Percentiles rank a stretch among this genome's conserved stretches.
Conservation (phyloP, 37 sponge, comb jelly and placozoan species). For the Mnemiopsis leidyi region DNA sequence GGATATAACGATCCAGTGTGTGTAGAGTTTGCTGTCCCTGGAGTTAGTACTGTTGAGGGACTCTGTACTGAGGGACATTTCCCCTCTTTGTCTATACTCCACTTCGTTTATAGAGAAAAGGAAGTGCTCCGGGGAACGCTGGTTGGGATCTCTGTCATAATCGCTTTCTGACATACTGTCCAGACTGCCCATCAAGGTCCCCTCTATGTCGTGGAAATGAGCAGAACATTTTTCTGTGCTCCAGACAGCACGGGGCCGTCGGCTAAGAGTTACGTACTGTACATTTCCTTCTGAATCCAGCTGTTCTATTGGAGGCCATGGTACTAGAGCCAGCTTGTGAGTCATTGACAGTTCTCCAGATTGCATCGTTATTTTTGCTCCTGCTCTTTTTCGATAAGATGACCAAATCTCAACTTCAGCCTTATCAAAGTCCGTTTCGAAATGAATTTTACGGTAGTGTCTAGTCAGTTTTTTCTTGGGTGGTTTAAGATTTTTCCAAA, state of each 20-base stretch:
- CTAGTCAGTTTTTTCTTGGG: slow-evolving; percentile 19
- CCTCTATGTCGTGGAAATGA: slow-evolving; percentile 6
- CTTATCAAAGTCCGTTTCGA: neutral
- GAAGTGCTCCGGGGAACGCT: slow-evolving; percentile 11
- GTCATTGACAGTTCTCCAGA: slow-evolving; percentile 3
- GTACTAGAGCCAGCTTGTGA: slow-evolving; percentile 2
- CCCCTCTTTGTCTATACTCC: slow-evolving; percentile 48
- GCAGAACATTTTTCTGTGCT: slow-evolving; percentile 38
- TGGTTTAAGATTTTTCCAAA: slow-evolving; percentile 34
- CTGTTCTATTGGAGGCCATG: slow-evolving; percentile 8
- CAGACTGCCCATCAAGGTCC: neutral
- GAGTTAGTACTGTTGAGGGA: slow-evolving; percentile 46
- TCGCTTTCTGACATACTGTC: neutral
- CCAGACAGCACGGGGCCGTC: neutral
- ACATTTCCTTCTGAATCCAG: neutral
- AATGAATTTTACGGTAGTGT: slow-evolving; percentile 4
- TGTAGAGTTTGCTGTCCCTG: slow-evolving; percentile 14
- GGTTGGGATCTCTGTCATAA: neutral
- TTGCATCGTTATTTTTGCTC: neutral
- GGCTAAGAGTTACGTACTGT: neutral
- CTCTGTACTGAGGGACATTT: slow-evolving; percentile 41
- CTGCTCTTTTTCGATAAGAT: slow-evolving; percentile 25
- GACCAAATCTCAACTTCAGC: slow-evolving; percentile 39
- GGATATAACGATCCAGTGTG: slow-evolving; percentile 44
- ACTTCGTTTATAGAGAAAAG: slow-evolving; percentile 31